phyloP scores from a whole-genome alignment of 2,797 vertebrate genomes.

The Echeneis naucrates region DNA sequence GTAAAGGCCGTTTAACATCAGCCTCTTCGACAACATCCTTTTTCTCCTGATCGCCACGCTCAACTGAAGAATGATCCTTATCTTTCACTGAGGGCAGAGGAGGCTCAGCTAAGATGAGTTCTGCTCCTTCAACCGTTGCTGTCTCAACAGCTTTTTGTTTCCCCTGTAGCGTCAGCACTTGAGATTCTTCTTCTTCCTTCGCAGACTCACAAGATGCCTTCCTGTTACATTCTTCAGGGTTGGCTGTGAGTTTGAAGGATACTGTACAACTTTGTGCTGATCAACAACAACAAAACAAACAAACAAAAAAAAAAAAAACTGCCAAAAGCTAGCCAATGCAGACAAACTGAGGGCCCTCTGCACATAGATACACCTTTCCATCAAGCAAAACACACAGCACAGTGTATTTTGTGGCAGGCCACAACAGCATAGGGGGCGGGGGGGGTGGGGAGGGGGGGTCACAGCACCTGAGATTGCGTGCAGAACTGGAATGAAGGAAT shows the following conservation, averaged over 20 bases:
- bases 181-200: constrained; percentile 50
- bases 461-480: constrained; percentile 72
- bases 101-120: constrained; percentile 22
- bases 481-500: constrained; percentile 78
- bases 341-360: constrained; percentile 72
- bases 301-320: too few relatives aligned
- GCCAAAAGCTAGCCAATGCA: constrained; percentile 79
- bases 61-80: not conserved
- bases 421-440: constrained; percentile 66
- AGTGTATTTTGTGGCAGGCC: constrained; percentile 70
- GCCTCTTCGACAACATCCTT: constrained; percentile 16
- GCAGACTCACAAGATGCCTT: constrained; percentile 44
- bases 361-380: constrained; percentile 77
- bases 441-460: too few relatives aligned
- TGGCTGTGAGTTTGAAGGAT: constrained; percentile 90
- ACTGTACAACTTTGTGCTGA: constrained; percentile 77
- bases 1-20: constrained; percentile 14
- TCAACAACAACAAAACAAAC: constrained; percentile 59
- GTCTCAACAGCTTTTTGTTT: constrained; percentile 30
- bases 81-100: constrained; percentile 27
- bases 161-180: not conserved
- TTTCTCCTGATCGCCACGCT: constrained; percentile 25
- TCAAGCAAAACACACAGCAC: constrained; percentile 79
- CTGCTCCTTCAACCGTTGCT: constrained; percentile 47
- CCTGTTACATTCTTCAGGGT: constrained; percentile 73